Evolutionary conservation across 2,113 vertebrate genomes (phyloP).

Genomic region (Galeopterus variegatus): DNA sequence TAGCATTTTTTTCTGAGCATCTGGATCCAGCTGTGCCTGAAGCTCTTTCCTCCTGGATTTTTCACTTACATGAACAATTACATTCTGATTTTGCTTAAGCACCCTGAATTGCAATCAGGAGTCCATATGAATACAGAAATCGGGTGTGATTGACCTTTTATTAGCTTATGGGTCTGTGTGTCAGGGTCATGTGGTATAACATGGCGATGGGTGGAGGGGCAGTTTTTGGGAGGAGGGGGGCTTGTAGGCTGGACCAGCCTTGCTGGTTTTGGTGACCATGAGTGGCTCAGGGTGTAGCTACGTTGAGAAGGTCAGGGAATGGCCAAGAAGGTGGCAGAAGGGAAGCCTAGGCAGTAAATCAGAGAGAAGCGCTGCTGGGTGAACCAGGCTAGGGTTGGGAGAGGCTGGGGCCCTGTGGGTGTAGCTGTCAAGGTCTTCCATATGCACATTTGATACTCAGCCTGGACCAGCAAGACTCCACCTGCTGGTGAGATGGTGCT

Average conservation of each 20-base stretch:
- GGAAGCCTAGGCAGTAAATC: too few species aligned
- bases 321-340: neutral
- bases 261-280: neutral
- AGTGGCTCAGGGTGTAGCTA: neutral
- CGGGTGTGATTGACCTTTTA: neutral
- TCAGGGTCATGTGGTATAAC: neutral
- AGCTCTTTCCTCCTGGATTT: neutral
- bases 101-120: neutral
- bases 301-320: neutral
- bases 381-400: neutral
- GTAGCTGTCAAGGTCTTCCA: neutral
- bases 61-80: neutral
- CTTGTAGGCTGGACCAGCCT: neutral
- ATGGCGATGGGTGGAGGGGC: neutral
- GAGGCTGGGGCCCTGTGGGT: neutral
- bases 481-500: neutral
- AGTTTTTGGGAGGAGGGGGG: neutral
- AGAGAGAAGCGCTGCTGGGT: neutral
- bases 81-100: neutral
- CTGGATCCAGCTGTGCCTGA: neutral
- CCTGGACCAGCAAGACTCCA: neutral
- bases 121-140: neutral
- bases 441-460: too few species aligned
- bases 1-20: neutral
- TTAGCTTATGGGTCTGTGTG: fast-evolving